Base-by-base conservation (phyloP, 2,888 invertebrate species). In the Apodemia zela region DNA sequence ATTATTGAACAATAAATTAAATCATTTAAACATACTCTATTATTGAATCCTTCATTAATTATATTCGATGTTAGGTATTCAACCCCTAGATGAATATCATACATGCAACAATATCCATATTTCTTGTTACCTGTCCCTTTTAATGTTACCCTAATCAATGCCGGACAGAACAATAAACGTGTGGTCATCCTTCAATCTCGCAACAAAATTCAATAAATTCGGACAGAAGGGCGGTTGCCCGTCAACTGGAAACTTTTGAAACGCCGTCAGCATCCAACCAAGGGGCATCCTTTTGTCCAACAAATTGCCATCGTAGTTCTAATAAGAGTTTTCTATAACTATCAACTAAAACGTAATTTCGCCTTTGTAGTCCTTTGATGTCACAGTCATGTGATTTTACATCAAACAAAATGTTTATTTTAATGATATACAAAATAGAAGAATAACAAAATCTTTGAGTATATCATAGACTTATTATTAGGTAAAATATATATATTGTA, bases 181-280 rank as follows among this genome's bases (percentile, higher is more conserved):
- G 85, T 87, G 88, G 88, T 86, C 88, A 89, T 86, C 83, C 79
- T 79, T 70, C 77, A 73, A 71, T 72, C 68, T 71, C 74, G 73
- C 73, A 77, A 76, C 75, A 75, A 86, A 87, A 89, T 89, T 89
- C 85, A 89, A 89, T 89, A 90, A 89, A 84, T 82, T 84, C 74
- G 79, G 79, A 81, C 78, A 79, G 76, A 66, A 73, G 82, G 84
- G 79, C 77, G 78, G 77, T 74, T 72, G 73, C 75, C 77, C 78
- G 78, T 83, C 87, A 80, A 76, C 79, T 82, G 82, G 84, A 86
- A 90, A 90, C 84, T 89, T 89, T 87, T 80, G 80, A 87, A 87
- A 83, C 78, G 85, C 84, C 86, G 79, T 80, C 85, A 84, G 82
- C 81, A 75, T 74, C 76, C 73, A 75, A 74, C 76, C 73, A 75